Percentiles rank a stretch among this genome's conserved stretches.
phyloP scores from a whole-genome alignment of 2,888 invertebrate genomes.

The Erannis defoliaria region DNA sequence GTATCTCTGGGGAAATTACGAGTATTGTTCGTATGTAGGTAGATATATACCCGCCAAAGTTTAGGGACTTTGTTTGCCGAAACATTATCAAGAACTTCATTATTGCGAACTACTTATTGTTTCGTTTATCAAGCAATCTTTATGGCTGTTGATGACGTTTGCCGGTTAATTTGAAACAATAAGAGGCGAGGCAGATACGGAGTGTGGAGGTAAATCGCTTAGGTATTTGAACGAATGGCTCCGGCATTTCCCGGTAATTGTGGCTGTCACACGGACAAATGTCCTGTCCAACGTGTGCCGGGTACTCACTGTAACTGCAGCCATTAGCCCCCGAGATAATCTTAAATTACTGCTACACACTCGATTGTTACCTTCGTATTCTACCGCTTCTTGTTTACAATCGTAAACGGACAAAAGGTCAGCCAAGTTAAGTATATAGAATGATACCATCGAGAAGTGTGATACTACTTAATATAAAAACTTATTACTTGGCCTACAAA shows the following conservation, averaged over 20 bases:
- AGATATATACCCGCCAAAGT: constrained; percentile 60
- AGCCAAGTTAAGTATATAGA: not conserved
- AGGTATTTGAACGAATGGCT: constrained; percentile 71
- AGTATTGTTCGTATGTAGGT: constrained; percentile 67
- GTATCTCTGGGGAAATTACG: constrained; percentile 77
- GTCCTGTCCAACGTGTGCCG: constrained; percentile 71
- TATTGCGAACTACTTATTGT: constrained; percentile 50
- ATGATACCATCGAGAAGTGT: not conserved
- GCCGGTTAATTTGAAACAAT: constrained; percentile 52
- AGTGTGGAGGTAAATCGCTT: constrained; percentile 65
- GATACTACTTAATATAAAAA: constrained; percentile 1
- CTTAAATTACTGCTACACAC: constrained; percentile 67
- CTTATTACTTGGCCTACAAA: not conserved
- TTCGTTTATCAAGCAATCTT: constrained; percentile 44
- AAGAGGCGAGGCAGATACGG: constrained; percentile 42
- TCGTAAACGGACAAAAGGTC: constrained; percentile 21
- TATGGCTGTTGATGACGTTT: constrained; percentile 33
- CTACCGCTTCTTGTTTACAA: constrained; percentile 29
- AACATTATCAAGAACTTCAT: constrained; percentile 59
- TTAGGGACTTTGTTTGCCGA: constrained; percentile 59
- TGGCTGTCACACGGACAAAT: constrained; percentile 81
- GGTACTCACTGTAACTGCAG: constrained; percentile 77
- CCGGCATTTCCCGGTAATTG: constrained; percentile 78
- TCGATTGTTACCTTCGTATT: constrained; percentile 54
- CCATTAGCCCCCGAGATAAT: constrained; percentile 74